Conservation (phyloP, 2,888 invertebrate species). For the Polydrusus pterygomalis region DNA sequence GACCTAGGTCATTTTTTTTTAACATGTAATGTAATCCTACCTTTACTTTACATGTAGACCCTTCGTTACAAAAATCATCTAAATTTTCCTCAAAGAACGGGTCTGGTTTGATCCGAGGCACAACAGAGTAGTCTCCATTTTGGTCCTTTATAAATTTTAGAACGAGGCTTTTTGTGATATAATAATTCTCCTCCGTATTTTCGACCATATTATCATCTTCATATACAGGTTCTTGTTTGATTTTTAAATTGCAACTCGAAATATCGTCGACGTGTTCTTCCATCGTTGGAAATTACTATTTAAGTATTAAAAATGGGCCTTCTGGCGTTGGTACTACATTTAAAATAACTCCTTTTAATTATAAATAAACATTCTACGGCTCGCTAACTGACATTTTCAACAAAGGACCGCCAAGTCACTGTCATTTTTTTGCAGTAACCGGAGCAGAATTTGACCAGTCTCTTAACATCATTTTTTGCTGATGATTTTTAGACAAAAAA, state of each 20-base stretch:
- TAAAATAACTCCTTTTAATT: neutral
- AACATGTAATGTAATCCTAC: neutral
- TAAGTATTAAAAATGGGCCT: neutral
- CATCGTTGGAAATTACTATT: neutral
- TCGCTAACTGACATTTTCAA: slow-evolving; percentile 11
- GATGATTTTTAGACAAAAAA: neutral
- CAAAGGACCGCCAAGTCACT: slow-evolving; percentile 20
- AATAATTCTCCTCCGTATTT: neutral
- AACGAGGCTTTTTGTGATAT: slow-evolving; percentile 12
- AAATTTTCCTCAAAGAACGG: slow-evolving; percentile 35
- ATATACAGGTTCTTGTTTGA: slow-evolving; percentile 26
- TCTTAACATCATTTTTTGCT: neutral
- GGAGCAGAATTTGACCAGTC: neutral
- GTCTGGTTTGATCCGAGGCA: slow-evolving; percentile 29
- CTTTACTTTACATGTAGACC: neutral
- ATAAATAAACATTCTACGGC: neutral
- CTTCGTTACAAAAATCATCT: neutral
- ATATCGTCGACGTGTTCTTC: neutral
- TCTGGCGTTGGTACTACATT: neutral
- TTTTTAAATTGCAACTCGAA: neutral
- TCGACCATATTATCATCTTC: neutral
- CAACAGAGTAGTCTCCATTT: slow-evolving; percentile 26
- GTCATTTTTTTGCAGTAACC: slow-evolving; percentile 12
- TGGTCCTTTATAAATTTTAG: slow-evolving; percentile 12
- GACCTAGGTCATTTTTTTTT: too few species aligned